phyloP scores from a whole-genome alignment of 1,140 invertebrate species.

The Conopomorpha cramerella region DNA sequence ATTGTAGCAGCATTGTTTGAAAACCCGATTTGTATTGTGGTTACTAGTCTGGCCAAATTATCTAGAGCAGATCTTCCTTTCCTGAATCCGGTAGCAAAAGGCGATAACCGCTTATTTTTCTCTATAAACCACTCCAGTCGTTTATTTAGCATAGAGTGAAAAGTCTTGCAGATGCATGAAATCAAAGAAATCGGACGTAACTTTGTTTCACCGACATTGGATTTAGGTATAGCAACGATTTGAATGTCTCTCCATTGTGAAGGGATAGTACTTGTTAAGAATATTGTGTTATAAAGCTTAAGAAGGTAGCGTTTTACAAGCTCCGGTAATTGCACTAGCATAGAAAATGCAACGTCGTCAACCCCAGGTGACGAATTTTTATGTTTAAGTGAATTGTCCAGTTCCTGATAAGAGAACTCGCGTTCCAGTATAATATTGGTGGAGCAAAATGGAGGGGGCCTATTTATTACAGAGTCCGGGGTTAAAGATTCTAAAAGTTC shows the following conservation, averaged over 20 bases:
- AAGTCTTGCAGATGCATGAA: constrained; percentile 10
- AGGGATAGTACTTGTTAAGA: constrained; percentile 4
- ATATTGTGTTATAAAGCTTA: neutral
- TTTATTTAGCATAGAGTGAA: constrained; percentile 1
- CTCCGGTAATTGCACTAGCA: neutral
- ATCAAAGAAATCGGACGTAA: constrained; percentile 14
- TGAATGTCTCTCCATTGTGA: constrained; percentile 14
- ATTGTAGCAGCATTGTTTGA: neutral
- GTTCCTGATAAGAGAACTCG: neutral
- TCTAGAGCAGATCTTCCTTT: neutral
- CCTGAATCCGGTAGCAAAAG: neutral
- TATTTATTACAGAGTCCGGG: neutral
- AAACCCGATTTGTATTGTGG: neutral
- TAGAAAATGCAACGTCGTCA: constrained; percentile 1
- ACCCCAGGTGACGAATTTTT: neutral
- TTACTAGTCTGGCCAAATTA: neutral
- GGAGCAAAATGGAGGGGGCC: neutral
- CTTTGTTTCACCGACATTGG: constrained; percentile 6
- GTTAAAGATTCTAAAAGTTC: neutral
- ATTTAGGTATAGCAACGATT: constrained; percentile 16
- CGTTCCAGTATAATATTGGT: neutral
- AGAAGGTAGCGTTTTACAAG: neutral
- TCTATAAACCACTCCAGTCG: constrained; percentile 1
- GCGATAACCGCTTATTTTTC: neutral
- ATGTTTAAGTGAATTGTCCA: neutral